These are phyloP conservation scores for Ibidorhyncha struthersii DNA, from an alignment of 2,113 vertebrate species.

Conservation along the genomic window DNA sequence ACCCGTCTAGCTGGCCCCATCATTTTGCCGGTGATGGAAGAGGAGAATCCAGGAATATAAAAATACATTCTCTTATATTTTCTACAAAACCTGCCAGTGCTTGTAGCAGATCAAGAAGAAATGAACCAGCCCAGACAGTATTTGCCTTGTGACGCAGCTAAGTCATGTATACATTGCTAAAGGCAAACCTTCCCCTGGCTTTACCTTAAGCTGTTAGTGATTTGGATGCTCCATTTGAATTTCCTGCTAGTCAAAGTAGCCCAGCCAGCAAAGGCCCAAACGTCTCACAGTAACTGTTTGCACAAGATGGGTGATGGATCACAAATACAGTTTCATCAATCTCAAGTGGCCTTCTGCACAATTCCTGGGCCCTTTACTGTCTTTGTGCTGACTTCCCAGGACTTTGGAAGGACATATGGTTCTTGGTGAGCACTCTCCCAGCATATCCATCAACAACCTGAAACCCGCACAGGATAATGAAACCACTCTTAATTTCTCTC, in stretches of 20 bases:
- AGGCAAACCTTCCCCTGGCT: neutral
- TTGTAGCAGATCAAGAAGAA: neutral
- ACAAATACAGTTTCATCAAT: neutral
- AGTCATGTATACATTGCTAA: neutral
- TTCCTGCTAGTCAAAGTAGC: neutral
- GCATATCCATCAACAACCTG: neutral
- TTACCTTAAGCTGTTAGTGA: neutral
- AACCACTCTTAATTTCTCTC: neutral
- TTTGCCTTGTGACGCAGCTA: fast-evolving
- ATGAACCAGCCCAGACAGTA: neutral
- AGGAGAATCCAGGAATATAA: neutral
- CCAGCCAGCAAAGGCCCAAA: fast-evolving
- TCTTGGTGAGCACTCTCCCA: neutral
- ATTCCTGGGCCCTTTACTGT: neutral
- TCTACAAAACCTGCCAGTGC: fast-evolving
- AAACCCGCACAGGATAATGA: neutral
- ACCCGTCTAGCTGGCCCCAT: fast-evolving
- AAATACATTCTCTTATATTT: neutral
- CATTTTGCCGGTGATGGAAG: neutral
- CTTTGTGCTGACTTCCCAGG: neutral
- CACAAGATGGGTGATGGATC: neutral
- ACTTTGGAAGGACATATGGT: neutral
- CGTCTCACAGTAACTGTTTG: neutral
- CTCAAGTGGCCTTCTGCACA: neutral
- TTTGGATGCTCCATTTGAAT: neutral